Evolutionary conservation across 2,888 invertebrate species (phyloP), one percentile per base, ranked within the genome.

Genomic region (Saturnia pavonia): DNA sequence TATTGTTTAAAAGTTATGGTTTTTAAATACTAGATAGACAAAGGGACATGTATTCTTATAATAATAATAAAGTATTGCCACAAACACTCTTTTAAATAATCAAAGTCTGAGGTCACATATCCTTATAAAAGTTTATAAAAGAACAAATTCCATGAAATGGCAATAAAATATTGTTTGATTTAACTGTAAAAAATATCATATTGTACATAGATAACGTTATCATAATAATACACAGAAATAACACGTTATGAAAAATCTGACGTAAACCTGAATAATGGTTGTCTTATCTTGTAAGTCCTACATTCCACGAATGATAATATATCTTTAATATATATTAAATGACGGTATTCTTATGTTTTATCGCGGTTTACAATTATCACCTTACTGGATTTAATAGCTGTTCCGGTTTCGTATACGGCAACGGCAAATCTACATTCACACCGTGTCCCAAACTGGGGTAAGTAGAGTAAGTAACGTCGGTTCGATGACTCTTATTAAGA

Each of bases 251-350:
- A 27, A 11, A 60, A 60, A 27, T 14, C 27, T 60, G 27, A 60
- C 57, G 57, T 65, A 65, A 65, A 65, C 65, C 65, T 65, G 40
- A 67, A 67, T 43, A 43, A 67, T 67, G n/a, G 45, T 11, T 25
- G 45, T 45, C 25, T 67, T 67, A 67, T 67, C 45, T 43, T 45
- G 45, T 12, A 48, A 45, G 45, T 67, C 25, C 45, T 45, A 67
- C 43, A 67, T 67, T 45, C 67, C 67, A 67, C 42, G 65, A 65
- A 65, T 65, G 40, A 65, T 65, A 65, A n/a, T 65, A 14, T 14
- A 27, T 4, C 0, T 11, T 27, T 60, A 60, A 60, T 27, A 27
- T 27, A 27, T 60, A 14, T 60, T 60, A 60, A 27, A 60, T 27
- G 25, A 60, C 3, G 27, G 14, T 27, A 60, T 60, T 60, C 25